phyloP scores from a whole-genome alignment of 2,797 vertebrate genomes.

The Hippoglossus hippoglossus region DNA sequence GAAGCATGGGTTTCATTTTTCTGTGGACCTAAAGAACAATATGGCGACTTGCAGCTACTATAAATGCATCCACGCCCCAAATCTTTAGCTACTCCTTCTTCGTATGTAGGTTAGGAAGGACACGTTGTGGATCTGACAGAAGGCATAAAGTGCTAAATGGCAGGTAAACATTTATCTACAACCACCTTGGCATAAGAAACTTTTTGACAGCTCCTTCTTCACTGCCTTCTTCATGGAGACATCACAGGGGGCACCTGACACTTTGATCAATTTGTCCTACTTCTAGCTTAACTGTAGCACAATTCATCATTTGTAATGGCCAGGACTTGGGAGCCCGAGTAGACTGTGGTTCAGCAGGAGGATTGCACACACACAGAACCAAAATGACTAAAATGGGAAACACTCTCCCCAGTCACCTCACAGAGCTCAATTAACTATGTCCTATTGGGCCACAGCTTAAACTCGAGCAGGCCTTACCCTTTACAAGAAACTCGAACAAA shows the following conservation, averaged over 20 bases:
- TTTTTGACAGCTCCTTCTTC: constrained; percentile 81
- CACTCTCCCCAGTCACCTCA: constrained; percentile 73
- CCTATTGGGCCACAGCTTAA: constrained; percentile 69
- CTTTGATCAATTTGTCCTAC: constrained; percentile 90
- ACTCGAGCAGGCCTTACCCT: constrained; percentile 52
- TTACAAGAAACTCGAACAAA: constrained; percentile 34
- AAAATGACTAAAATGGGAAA: constrained; percentile 85
- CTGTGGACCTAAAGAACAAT: constrained; percentile 62
- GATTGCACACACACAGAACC: constrained; percentile 76
- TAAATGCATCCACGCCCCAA: constrained; percentile 58
- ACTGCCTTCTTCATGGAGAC: constrained; percentile 80
- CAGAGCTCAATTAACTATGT: constrained; percentile 81
- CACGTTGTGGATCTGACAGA: constrained; percentile 53
- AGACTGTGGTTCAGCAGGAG: constrained; percentile 74
- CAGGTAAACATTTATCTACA: constrained; percentile 83
- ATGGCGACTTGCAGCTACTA: constrained; percentile 51
- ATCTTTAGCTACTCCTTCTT: constrained; percentile 60
- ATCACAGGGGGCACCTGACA: constrained; percentile 88
- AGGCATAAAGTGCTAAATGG: constrained; percentile 67
- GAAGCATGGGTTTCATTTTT: constrained; percentile 59
- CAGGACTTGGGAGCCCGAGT: constrained; percentile 74
- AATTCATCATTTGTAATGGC: constrained; percentile 89
- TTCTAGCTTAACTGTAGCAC: constrained; percentile 85
- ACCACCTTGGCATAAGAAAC: constrained; percentile 77
- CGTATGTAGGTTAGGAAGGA: constrained; percentile 72